Evolutionary conservation across 2,797 vertebrate species (phyloP).

Genomic region (Sphenopsis melanotis): DNA sequence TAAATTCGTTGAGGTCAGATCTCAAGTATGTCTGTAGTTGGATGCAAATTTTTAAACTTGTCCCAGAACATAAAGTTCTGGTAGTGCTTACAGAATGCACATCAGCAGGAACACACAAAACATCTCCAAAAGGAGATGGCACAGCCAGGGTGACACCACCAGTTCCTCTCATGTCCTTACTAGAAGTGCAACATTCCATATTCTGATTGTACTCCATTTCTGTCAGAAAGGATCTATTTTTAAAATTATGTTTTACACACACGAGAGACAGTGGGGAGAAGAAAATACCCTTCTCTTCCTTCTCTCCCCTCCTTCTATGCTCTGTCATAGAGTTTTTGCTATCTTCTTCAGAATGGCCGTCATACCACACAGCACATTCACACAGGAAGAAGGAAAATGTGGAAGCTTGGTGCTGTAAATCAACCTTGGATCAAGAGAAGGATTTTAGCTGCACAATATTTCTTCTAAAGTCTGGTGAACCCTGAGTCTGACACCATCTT

Average conservation of each 20-base stretch:
- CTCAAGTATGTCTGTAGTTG: background rate
- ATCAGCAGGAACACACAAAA: background rate
- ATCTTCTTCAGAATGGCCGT: background rate
- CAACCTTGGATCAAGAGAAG: background rate
- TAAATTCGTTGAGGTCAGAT: background rate
- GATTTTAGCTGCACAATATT: background rate
- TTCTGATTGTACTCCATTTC: background rate
- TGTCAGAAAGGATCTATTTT: background rate
- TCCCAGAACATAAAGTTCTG: background rate
- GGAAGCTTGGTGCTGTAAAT: background rate
- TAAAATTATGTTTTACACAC: background rate
- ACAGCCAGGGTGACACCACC: rapidly evolving
- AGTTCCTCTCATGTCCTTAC: background rate
- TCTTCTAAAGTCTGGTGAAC: background rate
- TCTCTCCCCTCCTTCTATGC: background rate
- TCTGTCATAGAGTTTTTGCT: background rate
- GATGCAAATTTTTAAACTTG: background rate
- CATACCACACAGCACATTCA: background rate
- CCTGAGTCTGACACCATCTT: background rate
- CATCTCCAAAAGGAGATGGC: background rate
- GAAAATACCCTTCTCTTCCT: background rate
- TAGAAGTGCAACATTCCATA: background rate
- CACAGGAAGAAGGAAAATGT: background rate
- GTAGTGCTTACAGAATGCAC: background rate
- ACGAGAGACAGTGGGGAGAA: background rate